Percentiles rank a stretch among this genome's conserved stretches.
These are phyloP conservation scores for Drepana arcuata DNA, from an alignment of 1,140 invertebrate species.

Conservation along the genomic window DNA sequence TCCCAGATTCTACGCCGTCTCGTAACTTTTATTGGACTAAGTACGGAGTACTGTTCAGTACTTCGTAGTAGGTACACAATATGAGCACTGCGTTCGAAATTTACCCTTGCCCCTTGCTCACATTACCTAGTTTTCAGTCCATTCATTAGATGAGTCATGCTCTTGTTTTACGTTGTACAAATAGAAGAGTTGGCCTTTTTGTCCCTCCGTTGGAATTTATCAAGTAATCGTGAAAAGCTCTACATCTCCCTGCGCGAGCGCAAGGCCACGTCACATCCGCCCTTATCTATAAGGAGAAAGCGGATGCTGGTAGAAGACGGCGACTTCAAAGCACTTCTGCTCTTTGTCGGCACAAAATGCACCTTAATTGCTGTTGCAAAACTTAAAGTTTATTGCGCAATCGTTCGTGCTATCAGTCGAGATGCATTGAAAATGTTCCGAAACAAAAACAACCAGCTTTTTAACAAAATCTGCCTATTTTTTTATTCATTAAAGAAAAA, in stretches of 20 bases:
- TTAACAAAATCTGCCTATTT: no score
- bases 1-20: no score
- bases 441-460: neutral
- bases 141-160: constrained; percentile 26
- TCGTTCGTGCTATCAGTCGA: constrained; percentile 19
- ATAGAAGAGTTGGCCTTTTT: constrained; percentile 29
- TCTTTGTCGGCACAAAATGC: constrained; percentile 48
- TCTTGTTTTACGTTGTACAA: constrained; percentile 19
- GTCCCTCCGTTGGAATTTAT: constrained; percentile 52
- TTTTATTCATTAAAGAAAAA: no score
- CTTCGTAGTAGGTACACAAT: no score
- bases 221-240: constrained; percentile 63
- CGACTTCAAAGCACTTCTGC: constrained; percentile 36
- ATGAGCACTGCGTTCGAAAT: no score
- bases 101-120: no score
- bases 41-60: no score
- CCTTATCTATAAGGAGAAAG: constrained; percentile 51
- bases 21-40: no score
- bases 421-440: constrained; percentile 10
- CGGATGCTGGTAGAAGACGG: constrained; percentile 42
- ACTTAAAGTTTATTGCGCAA: constrained; percentile 35
- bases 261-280: constrained; percentile 64
- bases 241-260: constrained; percentile 16
- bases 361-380: constrained; percentile 47
- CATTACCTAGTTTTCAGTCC: no score